A percentile compares a stretch with the other conserved stretches of the same genome.
Evolutionary conservation across 2,888 invertebrate genomes (phyloP).

Genomic region (Odontothrips loti): DNA sequence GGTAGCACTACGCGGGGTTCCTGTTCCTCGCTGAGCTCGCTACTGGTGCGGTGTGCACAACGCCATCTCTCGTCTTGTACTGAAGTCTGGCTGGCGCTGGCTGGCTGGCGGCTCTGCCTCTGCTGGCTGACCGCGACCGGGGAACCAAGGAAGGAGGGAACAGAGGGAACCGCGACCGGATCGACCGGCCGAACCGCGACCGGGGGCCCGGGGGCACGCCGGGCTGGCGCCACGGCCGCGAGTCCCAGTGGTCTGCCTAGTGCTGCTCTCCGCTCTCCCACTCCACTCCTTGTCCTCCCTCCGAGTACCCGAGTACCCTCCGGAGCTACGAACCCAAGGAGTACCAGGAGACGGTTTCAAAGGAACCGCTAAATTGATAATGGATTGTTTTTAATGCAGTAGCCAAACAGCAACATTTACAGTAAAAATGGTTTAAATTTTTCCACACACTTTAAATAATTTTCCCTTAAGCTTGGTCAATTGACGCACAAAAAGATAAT

Average conservation of each 20-base stretch:
- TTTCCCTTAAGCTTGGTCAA: neutral
- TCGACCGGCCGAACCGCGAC: conserved; percentile 12
- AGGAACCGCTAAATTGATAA: neutral
- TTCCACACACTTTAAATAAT: too few species aligned
- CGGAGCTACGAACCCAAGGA: neutral
- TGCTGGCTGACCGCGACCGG: too few species aligned
- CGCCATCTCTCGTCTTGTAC: conserved; percentile 14
- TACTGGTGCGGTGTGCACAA: neutral
- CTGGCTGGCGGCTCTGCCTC: too few species aligned
- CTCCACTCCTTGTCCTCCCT: too few species aligned
- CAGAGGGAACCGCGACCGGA: neutral
- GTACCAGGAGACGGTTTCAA: neutral
- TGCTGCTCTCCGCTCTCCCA: too few species aligned
- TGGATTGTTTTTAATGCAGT: neutral
- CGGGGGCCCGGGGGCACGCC: neutral
- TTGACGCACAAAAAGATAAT: neutral
- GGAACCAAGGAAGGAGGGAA: too few species aligned
- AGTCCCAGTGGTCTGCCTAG: too few species aligned
- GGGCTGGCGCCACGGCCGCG: too few species aligned
- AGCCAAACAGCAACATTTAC: neutral
- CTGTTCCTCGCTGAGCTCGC: neutral
- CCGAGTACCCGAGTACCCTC: too few species aligned
- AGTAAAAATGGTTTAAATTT: neutral
- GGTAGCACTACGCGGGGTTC: neutral
- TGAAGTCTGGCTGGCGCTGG: neutral